A percentile compares a stretch with the other conserved stretches of the same genome.
Evolutionary conservation across 1,140 invertebrate genomes (phyloP).

Genomic region (Zeugodacus cucurbitae): DNA sequence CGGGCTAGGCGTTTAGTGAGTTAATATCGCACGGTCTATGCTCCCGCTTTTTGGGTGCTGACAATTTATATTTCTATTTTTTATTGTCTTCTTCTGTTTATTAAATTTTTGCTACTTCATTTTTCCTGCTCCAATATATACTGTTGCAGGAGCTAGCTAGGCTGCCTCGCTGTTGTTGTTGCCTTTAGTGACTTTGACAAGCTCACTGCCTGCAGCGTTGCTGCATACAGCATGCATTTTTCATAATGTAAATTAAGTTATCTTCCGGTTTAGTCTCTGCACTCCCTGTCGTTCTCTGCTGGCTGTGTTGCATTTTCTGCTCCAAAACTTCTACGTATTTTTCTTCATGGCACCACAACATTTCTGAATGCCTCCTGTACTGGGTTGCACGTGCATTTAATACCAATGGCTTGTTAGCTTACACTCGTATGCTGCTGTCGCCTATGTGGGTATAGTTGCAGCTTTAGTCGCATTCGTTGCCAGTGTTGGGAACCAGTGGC

Average conservation of each 20-base stretch:
- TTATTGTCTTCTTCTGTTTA: background rate
- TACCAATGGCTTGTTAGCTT: background rate
- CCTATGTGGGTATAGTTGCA: background rate
- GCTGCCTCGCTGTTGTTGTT: background rate
- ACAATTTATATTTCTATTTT: background rate
- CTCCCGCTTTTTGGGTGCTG: background rate
- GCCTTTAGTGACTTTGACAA: too few species aligned
- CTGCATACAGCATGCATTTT: conserved; percentile 7
- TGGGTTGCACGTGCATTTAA: background rate
- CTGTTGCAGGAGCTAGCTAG: too few species aligned
- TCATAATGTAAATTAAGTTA: conserved; percentile 38
- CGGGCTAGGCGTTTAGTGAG: conserved; percentile 11
- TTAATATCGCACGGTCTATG: background rate
- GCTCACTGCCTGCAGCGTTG: background rate
- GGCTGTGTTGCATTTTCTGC: background rate
- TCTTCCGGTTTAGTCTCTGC: background rate
- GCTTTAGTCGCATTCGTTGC: background rate
- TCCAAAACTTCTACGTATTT: background rate
- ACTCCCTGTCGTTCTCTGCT: background rate
- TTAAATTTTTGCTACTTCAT: background rate
- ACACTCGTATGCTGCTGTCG: background rate
- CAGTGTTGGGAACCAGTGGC: background rate
- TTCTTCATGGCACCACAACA: background rate
- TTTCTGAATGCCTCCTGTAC: background rate
- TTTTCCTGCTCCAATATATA: background rate